These are phyloP conservation scores for Paracanthobrama guichenoti DNA, from an alignment of 2,113 vertebrate species.

Conservation along the genomic window DNA sequence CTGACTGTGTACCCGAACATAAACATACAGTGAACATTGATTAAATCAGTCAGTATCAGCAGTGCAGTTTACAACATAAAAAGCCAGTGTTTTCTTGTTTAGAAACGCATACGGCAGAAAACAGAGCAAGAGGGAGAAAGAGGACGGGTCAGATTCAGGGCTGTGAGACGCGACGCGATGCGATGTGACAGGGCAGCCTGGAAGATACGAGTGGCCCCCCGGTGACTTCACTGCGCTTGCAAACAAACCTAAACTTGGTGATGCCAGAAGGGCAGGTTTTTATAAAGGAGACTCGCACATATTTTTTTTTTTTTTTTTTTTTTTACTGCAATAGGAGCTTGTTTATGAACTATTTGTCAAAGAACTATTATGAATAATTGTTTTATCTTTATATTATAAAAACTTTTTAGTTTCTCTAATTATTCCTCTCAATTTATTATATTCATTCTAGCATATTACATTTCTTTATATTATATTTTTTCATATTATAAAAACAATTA, in stretches of 20 bases:
- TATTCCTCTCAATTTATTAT: too few relatives aligned
- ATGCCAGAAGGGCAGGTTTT: slow-evolving; percentile 27
- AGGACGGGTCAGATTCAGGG: background rate
- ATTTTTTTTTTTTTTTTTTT: background rate
- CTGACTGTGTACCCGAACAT: background rate
- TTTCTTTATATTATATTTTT: background rate
- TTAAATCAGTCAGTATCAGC: background rate
- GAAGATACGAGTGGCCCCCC: slow-evolving; percentile 69
- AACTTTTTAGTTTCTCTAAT: background rate
- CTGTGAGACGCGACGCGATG: slow-evolving; percentile 51
- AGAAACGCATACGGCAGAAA: background rate
- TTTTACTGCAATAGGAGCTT: background rate
- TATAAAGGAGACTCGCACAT: background rate
- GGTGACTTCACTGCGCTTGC: slow-evolving; percentile 69
- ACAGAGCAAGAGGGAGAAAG: background rate
- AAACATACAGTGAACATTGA: background rate
- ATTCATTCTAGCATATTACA: too few relatives aligned
- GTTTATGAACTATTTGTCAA: background rate
- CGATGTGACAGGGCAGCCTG: slow-evolving; percentile 69
- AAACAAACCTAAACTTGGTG: slow-evolving; percentile 61
- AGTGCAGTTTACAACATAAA: background rate
- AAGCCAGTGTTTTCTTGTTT: background rate
- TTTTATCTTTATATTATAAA: too few relatives aligned
- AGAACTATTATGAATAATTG: too few relatives aligned
- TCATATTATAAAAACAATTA: too few relatives aligned